Base-by-base conservation (phyloP, 2,797 vertebrate genomes). In the Centroberyx gerrardi region DNA sequence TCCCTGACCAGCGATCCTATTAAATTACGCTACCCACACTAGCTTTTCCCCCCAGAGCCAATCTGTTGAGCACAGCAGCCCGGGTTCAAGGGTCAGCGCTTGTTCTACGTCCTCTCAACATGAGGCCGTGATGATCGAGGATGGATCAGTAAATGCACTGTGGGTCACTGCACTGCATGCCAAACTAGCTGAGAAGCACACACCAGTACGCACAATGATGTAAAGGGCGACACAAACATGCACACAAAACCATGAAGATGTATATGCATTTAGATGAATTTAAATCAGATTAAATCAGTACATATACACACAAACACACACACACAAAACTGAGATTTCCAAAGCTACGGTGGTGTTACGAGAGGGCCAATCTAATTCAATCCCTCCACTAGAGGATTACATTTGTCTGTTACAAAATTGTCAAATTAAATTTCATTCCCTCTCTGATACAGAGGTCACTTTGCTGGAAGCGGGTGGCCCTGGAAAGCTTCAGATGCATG, bases 11-110 rank as follows among this genome's bases (percentile, higher is more conserved):
- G 60, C 58, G 76, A 61, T 78, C 68, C 62, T 68, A 89, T 89
- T 91, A 84, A 88, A 92, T 81, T 52, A 74, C 71, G 29, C 74
- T 49, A 56, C 17, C 71, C 33, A 14, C 46, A 17, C 72, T 36
- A 60, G 55, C 62, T 55, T 54, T 15, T 69, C 36, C 70, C 36
- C 40, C 17, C 38, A 3, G 3, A 63, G 76, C 61, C 18, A 46
- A 68, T 76, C 31, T 12, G 56, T 36, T 44, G 64, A 7, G 48
- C 0, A 15, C 2, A 31, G 67, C 71, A 56, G 22, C 42, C 42
- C 48, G 55, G 79, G 46, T 55, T 55, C 40, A 86, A 63, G 54
- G 75, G 74, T 75, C 74, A 64, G 44, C 2, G 6, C 60, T 65
- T 54, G 78, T 44, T 68, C 29, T 2, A 2, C 3, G 17, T 75